phyloP scores from a whole-genome alignment of 2,888 invertebrate species.

The Electrophaes corylata region DNA sequence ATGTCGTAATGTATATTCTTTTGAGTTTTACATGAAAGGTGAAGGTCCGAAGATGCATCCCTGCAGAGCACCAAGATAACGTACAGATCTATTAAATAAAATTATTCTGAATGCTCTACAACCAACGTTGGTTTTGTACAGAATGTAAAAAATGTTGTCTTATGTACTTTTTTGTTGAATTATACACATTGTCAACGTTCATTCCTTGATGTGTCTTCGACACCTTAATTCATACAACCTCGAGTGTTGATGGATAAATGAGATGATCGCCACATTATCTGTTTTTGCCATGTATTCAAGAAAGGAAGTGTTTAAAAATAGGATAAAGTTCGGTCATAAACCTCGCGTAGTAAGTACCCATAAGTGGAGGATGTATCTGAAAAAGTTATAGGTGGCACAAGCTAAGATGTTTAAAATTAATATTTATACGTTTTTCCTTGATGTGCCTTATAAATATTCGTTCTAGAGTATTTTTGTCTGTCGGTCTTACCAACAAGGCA shows the following conservation, averaged over 20 bases:
- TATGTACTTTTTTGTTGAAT: slow-evolving; percentile 7
- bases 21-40: neutral
- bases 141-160: neutral
- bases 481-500: too few species aligned
- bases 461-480: too few species aligned
- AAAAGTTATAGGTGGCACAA: neutral
- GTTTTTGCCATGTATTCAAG: slow-evolving; percentile 2
- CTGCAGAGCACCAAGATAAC: neutral
- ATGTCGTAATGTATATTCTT: too few species aligned
- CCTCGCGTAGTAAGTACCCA: neutral
- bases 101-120: neutral
- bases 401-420: too few species aligned
- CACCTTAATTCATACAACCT: slow-evolving; percentile 23
- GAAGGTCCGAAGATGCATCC: neutral
- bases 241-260: slow-evolving; percentile 24
- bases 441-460: too few species aligned
- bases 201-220: slow-evolving; percentile 12
- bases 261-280: slow-evolving; percentile 8
- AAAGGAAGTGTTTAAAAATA: neutral
- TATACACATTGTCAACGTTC: slow-evolving; percentile 17
- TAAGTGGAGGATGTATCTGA: neutral
- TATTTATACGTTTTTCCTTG: too few species aligned
- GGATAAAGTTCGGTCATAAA: neutral
- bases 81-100: neutral
- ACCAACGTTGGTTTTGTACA: neutral